A percentile compares a stretch with the other conserved stretches of the same genome.
phyloP scores from a whole-genome alignment of 2,888 invertebrate genomes.

The Andricus quercusramuli region DNA sequence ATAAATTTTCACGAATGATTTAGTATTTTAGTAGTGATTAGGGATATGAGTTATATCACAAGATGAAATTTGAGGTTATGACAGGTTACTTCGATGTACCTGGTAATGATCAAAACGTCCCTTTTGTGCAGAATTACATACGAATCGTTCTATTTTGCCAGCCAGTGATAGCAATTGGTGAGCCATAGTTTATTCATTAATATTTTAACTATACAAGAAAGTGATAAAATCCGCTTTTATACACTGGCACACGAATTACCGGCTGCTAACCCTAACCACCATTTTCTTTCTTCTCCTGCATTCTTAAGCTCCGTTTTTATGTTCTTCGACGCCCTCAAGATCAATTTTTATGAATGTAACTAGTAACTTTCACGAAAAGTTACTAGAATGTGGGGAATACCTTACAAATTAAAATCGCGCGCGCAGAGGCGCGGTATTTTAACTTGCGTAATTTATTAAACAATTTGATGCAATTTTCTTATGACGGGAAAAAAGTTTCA shows the following conservation, averaged over 20 bases:
- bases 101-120: constrained; percentile 75
- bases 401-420: too few species aligned
- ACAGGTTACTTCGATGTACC: constrained; percentile 68
- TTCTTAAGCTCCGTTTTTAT: too few species aligned
- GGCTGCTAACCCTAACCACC: constrained; percentile 11
- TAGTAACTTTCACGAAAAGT: too few species aligned
- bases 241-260: constrained; percentile 14
- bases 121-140: constrained; percentile 75
- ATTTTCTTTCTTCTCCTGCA: neutral
- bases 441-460: too few species aligned
- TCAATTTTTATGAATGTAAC: too few species aligned
- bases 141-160: constrained; percentile 81
- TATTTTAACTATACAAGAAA: constrained; percentile 52
- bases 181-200: constrained; percentile 80
- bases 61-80: constrained; percentile 66
- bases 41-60: constrained; percentile 58
- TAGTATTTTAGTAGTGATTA: constrained; percentile 43
- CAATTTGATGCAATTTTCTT: too few species aligned
- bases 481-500: too few species aligned
- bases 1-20: constrained; percentile 20
- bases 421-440: too few species aligned
- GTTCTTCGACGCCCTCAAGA: too few species aligned
- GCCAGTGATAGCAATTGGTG: constrained; percentile 82
- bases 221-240: constrained; percentile 79
- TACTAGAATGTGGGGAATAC: too few species aligned